Evolutionary conservation across 2,797 vertebrate genomes (phyloP).

Genomic region (Pantherophis alleghaniensis): DNA sequence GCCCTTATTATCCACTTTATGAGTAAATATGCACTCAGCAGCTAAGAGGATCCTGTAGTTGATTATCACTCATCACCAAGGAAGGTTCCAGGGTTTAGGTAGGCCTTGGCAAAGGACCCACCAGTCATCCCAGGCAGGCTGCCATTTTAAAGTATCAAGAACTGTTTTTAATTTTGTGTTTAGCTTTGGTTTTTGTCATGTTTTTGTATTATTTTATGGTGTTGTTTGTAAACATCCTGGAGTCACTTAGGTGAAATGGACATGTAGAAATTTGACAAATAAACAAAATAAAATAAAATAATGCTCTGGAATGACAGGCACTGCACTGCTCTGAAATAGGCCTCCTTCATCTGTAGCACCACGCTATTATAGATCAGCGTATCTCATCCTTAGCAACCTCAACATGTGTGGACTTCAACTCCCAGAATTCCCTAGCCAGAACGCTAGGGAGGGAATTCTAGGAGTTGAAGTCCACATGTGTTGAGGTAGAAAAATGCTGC

Average conservation of each 20-base stretch:
- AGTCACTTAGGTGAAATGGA: background rate
- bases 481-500: background rate
- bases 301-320: background rate
- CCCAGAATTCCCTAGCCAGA: background rate
- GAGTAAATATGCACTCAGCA: background rate
- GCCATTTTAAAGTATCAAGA: background rate
- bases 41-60: background rate
- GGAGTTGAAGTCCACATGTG: background rate
- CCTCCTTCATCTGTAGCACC: background rate
- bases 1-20: background rate
- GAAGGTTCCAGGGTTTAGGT: background rate
- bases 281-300: background rate
- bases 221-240: background rate
- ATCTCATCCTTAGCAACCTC: background rate
- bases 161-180: background rate
- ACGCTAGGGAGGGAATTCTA: background rate
- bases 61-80: background rate
- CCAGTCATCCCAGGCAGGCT: background rate
- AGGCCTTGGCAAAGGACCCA: background rate
- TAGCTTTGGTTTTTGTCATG: background rate
- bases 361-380: background rate
- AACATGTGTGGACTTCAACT: background rate
- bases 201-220: background rate
- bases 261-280: background rate
- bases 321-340: background rate